These are phyloP conservation scores for Chloroceryle aenea DNA, from an alignment of 2,113 vertebrate species.

Conservation along the genomic window DNA sequence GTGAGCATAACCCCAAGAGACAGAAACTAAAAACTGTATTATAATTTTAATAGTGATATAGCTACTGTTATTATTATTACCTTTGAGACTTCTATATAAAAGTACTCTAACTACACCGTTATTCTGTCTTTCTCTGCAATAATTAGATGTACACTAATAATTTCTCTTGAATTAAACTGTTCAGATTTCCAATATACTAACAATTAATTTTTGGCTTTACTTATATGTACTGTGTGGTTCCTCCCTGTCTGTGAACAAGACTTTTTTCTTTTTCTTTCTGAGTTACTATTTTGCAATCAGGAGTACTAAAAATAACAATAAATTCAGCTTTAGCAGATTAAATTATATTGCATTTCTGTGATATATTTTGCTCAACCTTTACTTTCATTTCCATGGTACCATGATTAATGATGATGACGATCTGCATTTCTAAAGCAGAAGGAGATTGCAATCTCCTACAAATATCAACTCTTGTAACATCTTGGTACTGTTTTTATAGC, in stretches of 20 bases:
- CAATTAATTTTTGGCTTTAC: not conserved
- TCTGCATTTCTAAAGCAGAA: not conserved
- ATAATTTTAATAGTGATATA: not conserved
- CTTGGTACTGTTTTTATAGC: not conserved
- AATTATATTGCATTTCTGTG: not conserved
- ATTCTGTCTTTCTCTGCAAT: not conserved
- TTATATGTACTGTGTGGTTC: not conserved
- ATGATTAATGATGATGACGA: not conserved
- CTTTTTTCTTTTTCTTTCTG: not conserved
- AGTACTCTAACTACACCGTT: not conserved
- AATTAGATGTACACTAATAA: not conserved
- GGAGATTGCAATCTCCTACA: not conserved
- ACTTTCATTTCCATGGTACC: not conserved
- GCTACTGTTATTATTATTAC: not conserved
- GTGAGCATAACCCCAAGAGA: not conserved
- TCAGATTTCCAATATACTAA: not conserved
- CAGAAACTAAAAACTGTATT: not conserved
- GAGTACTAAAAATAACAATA: not conserved
- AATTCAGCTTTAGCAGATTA: not conserved
- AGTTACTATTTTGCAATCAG: not conserved
- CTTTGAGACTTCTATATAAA: not conserved
- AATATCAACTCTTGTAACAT: not conserved
- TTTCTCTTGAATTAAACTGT: not conserved
- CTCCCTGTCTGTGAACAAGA: not conserved
- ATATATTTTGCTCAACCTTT: not conserved